phyloP scores from a whole-genome alignment of 2,113 vertebrate species.

The Ciconia maguari region DNA sequence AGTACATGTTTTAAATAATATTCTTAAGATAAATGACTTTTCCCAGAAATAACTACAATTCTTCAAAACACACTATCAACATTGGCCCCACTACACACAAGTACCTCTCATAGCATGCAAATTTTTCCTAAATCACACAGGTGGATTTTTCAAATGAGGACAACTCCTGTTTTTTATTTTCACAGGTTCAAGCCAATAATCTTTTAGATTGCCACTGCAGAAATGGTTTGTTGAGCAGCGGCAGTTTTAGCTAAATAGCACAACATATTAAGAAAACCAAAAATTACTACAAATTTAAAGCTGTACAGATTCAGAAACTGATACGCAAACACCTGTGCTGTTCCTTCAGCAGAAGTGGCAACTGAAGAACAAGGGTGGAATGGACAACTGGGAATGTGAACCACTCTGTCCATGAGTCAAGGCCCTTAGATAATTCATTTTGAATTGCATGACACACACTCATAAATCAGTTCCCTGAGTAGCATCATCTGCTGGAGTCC shows the following conservation, averaged over 20 bases:
- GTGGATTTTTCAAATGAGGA: neutral
- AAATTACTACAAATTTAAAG: neutral
- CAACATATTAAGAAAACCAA: neutral
- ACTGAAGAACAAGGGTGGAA: neutral
- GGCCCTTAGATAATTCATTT: neutral
- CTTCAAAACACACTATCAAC: neutral
- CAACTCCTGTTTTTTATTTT: neutral
- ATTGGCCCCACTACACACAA: neutral
- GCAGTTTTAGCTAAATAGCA: neutral
- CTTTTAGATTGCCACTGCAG: neutral
- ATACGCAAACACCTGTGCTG: neutral
- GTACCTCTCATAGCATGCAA: rapidly evolving
- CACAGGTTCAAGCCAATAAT: neutral
- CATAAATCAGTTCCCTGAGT: neutral
- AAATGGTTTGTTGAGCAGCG: neutral
- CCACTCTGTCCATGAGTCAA: neutral
- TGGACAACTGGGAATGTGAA: neutral
- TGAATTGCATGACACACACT: neutral
- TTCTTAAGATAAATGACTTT: neutral
- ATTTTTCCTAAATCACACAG: rapidly evolving
- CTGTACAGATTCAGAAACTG: neutral
- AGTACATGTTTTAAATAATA: neutral
- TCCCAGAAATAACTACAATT: neutral
- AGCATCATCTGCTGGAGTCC: neutral
- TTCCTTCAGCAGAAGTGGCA: neutral